Evolutionary conservation across 2,888 invertebrate genomes (phyloP), one percentile per base, ranked within the genome.

Genomic region (Drosophila ezoana): DNA sequence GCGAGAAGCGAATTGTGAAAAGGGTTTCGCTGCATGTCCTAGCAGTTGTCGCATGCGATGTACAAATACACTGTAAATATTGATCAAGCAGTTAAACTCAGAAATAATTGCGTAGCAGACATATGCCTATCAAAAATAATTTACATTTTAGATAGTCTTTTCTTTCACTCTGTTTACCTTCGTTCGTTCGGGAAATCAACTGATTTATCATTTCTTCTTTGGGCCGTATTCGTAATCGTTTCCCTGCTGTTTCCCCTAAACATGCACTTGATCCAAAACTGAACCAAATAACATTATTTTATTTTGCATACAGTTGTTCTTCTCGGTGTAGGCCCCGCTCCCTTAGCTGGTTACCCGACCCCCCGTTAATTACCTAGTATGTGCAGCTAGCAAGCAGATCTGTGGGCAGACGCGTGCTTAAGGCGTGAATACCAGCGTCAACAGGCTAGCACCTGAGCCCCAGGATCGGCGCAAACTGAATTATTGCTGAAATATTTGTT

Each of bases 341-440:
- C 43, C 18, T 14, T 3, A 1, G 16, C n/a, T 18, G 28, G 1
- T 18, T 14, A 1, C 16, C 41, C 16, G 52, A 33, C 41, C 37
- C 43, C 62, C 72, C 63, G 71, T 65, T 79, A 86, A 88, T 88
- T 85, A 81, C 81, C 75, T 79, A 83, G 70, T 71, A 68, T 69
- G 47, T 48, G 45, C 14, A 58, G 62, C 68, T 47, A 52, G 73
- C 48, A 20, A 35, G 18, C 20, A 28, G 54, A 53, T 47, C 70
- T 40, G 54, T 59, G 63, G 56, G 49, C 47, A 63, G 83, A 73
- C 77, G 79, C 81, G 82, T 79, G 85, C 78, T 74, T 51, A 48
- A 90, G 90, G 90, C 90, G 90, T 91, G 89, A 90, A 91, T 87
- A 60, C 78, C 75, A 85, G 81, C 90, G 79, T 90, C 90, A 90